These are phyloP conservation scores for Pyrgus malvae DNA, from an alignment of 2,888 invertebrate genomes.

Conservation along the genomic window DNA sequence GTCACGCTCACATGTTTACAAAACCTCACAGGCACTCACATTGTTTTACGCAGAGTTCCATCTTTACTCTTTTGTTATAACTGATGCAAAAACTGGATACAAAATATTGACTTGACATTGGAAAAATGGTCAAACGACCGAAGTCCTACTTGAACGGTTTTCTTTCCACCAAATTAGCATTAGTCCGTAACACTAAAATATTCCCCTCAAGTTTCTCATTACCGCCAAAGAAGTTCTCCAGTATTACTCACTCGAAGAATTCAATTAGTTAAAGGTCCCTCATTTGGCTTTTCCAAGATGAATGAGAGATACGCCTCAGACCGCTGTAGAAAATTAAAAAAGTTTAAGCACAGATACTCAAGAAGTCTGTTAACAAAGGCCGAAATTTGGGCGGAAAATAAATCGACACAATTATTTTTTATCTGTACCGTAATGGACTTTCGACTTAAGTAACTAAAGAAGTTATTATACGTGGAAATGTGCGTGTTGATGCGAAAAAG, in stretches of 20 bases:
- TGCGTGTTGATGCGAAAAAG: no score
- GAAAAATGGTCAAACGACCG: no score
- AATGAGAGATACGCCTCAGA: slow-evolving; percentile 9
- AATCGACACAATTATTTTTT: background rate
- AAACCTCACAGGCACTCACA: no score
- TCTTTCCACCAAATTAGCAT: no score
- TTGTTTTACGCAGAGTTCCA: no score
- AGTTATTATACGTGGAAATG: background rate
- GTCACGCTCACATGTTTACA: no score
- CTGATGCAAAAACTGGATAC: no score
- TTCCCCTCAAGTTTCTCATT: background rate
- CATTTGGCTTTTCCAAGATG: slow-evolving; percentile 12
- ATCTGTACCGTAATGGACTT: background rate
- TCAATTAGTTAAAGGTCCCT: slow-evolving; percentile 2
- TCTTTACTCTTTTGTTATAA: no score
- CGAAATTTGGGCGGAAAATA: slow-evolving; percentile 17
- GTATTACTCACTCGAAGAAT: slow-evolving; percentile 13
- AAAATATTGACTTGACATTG: no score
- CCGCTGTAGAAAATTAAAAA: slow-evolving; percentile 19
- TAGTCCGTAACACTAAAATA: no score
- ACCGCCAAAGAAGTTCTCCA: background rate
- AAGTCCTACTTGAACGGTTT: no score
- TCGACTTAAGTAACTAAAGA: background rate
- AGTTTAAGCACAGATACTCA: slow-evolving; percentile 21
- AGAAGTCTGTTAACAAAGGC: slow-evolving; percentile 7